Conservation (phyloP, 1,140 invertebrate species). For the Ditylenchus dipsaci region DNA sequence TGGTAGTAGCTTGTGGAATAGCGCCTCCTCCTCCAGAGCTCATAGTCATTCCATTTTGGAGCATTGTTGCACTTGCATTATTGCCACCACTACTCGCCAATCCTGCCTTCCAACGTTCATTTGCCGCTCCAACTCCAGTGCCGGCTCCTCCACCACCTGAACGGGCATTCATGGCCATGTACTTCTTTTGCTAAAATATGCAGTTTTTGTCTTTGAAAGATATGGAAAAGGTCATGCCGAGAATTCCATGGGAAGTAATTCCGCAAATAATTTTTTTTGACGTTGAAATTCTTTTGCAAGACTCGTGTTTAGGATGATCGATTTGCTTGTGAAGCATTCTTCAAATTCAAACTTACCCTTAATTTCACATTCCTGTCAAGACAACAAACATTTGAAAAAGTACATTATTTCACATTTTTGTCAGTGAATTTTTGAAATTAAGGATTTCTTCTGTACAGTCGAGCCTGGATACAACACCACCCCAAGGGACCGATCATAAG, state of each 20-base stretch:
- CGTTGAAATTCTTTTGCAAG: too few relatives aligned
- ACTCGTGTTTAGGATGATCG: too few relatives aligned
- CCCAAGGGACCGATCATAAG: too few relatives aligned
- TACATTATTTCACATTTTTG: too few relatives aligned
- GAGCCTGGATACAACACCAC: too few relatives aligned
- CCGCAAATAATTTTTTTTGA: too few relatives aligned
- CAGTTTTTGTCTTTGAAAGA: not conserved
- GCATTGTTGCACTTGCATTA: not conserved
- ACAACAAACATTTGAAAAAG: too few relatives aligned
- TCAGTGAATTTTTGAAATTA: too few relatives aligned
- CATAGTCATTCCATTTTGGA: not conserved
- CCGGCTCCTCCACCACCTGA: not conserved
- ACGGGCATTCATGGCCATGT: not conserved
- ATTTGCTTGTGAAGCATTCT: too few relatives aligned
- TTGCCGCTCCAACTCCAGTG: not conserved
- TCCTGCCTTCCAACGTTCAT: not conserved
- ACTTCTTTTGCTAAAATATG: constrained; percentile 1
- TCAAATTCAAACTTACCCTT: too few relatives aligned
- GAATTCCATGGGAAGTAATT: not conserved
- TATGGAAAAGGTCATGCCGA: not conserved
- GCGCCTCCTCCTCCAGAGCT: not conserved
- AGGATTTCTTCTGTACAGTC: too few relatives aligned
- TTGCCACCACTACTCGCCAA: not conserved
- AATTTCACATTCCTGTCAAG: too few relatives aligned
- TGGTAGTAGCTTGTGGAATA: not conserved